Conservation (phyloP, 2,797 vertebrate species). For the Melanotaenia trifasciata region DNA sequence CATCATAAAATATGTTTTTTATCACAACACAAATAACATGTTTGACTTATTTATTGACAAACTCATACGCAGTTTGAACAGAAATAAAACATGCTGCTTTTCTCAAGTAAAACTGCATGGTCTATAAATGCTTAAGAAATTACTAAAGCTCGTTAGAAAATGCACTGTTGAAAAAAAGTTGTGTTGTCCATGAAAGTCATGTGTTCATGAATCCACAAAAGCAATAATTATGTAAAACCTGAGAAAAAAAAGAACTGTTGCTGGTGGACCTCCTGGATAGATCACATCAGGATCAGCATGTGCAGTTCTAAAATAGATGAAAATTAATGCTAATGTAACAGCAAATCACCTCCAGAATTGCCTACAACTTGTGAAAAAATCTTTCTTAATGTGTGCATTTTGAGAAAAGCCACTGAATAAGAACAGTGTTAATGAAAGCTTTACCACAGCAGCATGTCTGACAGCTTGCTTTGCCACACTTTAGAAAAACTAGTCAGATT, state of each 20-base stretch:
- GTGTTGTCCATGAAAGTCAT: not conserved
- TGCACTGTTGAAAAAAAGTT: not conserved
- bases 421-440: not conserved
- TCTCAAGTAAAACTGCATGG: not conserved
- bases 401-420: not conserved
- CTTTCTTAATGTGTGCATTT: not conserved
- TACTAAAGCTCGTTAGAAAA: not conserved
- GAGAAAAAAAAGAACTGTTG: not conserved
- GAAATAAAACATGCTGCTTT: not conserved
- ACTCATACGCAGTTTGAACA: not conserved
- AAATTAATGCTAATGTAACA: not conserved
- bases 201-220: not conserved
- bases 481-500: too few species aligned
- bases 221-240: not conserved
- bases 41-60: not conserved
- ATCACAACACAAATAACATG: not conserved
- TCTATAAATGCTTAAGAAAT: not conserved
- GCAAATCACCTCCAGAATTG: not conserved
- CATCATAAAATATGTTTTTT: too few species aligned
- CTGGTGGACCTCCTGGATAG: not conserved
- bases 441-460: not conserved
- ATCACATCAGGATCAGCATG: not conserved
- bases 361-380: not conserved
- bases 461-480: not conserved
- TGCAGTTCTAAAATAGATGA: not conserved